phyloP scores from a whole-genome alignment of 2,888 invertebrate genomes.

The Nematopogon swammerdamellus region DNA sequence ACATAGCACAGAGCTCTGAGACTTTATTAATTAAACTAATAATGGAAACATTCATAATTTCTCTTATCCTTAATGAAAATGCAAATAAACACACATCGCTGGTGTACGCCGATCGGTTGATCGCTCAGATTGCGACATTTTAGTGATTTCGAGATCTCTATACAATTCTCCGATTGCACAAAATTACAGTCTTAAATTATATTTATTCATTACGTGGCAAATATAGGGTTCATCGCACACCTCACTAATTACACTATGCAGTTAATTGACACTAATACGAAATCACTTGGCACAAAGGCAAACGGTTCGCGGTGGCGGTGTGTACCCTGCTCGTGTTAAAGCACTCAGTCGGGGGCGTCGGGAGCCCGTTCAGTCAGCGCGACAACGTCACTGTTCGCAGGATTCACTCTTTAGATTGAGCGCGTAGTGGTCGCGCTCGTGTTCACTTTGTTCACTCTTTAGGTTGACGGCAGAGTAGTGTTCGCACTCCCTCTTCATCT shows the following conservation, averaged over 20 bases:
- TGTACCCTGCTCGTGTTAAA: constrained; percentile 44
- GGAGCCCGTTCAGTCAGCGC: no score
- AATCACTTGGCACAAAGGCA: constrained; percentile 58
- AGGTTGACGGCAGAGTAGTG: constrained; percentile 21
- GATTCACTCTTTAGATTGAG: constrained; percentile 52
- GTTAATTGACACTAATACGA: constrained; percentile 51
- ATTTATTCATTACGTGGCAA: not conserved
- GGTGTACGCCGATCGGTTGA: not conserved
- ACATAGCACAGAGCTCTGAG: not conserved
- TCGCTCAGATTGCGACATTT: not conserved
- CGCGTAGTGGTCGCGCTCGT: constrained; percentile 40
- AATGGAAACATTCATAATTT: not conserved
- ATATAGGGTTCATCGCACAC: not conserved
- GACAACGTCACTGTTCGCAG: constrained; percentile 44
- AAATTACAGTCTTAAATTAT: not conserved
- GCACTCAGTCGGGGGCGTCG: constrained; percentile 34
- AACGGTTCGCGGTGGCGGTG: constrained; percentile 34
- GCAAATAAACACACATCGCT: not conserved
- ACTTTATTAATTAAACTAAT: not conserved
- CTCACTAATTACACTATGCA: constrained; percentile 34
- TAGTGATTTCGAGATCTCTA: not conserved
- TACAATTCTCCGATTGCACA: not conserved
- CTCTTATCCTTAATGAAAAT: not conserved
- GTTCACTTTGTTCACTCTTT: constrained; percentile 35
- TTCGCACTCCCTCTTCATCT: constrained; percentile 44